These are phyloP conservation scores for Watsonalla binaria DNA, from an alignment of 2,888 invertebrate species.

Conservation along the genomic window DNA sequence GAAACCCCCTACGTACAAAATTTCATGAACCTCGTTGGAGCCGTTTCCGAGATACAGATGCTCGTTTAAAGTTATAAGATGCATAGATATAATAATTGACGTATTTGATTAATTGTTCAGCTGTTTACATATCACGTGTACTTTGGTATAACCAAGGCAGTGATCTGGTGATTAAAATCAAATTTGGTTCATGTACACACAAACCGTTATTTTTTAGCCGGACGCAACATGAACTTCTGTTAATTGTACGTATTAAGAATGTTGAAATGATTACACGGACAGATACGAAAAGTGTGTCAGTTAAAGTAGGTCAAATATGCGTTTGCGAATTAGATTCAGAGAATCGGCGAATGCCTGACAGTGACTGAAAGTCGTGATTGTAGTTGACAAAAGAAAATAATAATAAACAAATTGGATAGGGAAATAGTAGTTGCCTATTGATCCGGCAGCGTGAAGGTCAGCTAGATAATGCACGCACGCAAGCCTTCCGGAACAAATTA, in stretches of 20 bases:
- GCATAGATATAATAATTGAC: no score
- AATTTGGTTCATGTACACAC: background rate
- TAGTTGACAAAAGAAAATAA: slow-evolving; percentile 35
- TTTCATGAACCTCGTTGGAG: no score
- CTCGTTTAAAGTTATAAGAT: no score
- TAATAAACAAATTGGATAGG: slow-evolving; percentile 39
- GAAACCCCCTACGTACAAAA: no score
- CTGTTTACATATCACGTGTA: background rate
- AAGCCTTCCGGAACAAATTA: slow-evolving; percentile 16
- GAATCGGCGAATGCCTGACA: background rate
- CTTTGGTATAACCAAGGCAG: background rate
- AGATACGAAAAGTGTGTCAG: slow-evolving; percentile 1
- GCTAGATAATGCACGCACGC: slow-evolving; percentile 14
- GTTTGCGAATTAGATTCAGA: slow-evolving; percentile 1
- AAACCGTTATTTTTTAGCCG: background rate
- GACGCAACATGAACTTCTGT: slow-evolving; percentile 1
- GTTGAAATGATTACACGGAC: background rate
- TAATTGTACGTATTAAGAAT: slow-evolving; percentile 3
- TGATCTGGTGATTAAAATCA: background rate
- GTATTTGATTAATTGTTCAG: no score
- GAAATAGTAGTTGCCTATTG: slow-evolving; percentile 36
- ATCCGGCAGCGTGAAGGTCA: slow-evolving; percentile 33
- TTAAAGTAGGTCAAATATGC: slow-evolving; percentile 1
- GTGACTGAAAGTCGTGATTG: slow-evolving; percentile 28
- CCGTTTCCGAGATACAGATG: no score